These are phyloP conservation scores for Megamerina dolium DNA, from an alignment of 2,888 invertebrate genomes.

Conservation along the genomic window DNA sequence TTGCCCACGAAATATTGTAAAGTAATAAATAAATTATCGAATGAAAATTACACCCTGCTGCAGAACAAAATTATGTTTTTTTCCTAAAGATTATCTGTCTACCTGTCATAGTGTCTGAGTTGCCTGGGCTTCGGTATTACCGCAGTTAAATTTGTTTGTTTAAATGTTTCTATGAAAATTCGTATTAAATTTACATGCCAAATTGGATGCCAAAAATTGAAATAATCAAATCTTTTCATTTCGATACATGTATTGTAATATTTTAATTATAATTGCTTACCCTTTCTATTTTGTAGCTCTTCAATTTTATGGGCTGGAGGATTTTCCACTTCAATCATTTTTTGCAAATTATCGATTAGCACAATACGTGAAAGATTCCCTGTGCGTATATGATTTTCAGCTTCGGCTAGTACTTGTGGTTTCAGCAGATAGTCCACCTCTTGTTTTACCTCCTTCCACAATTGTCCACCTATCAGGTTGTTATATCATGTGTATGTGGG, in stretches of 20 bases:
- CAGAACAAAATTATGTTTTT: too few relatives aligned
- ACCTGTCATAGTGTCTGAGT: too few relatives aligned
- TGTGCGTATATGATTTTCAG: constrained; percentile 57
- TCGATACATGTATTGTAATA: too few relatives aligned
- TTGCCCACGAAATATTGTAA: too few relatives aligned
- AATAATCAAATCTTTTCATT: too few relatives aligned
- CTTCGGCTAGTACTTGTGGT: constrained; percentile 57
- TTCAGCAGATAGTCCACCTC: constrained; percentile 67
- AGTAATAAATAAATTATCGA: too few relatives aligned
- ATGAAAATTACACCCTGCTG: too few relatives aligned
- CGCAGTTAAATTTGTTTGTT: background rate
- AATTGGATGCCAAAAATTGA: background rate
- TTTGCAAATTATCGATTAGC: constrained; percentile 72
- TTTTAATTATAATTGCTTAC: constrained; percentile 53
- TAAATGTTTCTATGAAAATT: background rate
- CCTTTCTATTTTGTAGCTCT: constrained; percentile 62
- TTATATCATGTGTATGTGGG: too few relatives aligned
- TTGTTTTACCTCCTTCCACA: constrained; percentile 48
- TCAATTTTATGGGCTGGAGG: constrained; percentile 64
- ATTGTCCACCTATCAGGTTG: constrained; percentile 39
- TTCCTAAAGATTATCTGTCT: too few relatives aligned
- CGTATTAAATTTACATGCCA: background rate
- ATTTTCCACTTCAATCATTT: constrained; percentile 74
- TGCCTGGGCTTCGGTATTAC: too few relatives aligned
- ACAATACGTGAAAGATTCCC: constrained; percentile 62